Conservation (phyloP, 2,113 vertebrate species). For the Cololabis saira region DNA sequence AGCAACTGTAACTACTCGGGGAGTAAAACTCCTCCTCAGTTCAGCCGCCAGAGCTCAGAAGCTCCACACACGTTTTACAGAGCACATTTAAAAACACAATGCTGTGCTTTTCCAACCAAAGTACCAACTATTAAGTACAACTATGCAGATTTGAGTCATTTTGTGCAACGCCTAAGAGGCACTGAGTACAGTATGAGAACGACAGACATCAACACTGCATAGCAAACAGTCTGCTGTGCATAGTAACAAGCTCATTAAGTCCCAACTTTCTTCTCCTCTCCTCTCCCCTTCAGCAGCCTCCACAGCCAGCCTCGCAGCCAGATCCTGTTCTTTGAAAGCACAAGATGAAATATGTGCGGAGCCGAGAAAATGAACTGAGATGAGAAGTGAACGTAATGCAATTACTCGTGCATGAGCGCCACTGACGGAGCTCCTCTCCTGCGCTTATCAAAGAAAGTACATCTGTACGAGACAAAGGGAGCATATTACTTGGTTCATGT, state of each 20-base stretch:
- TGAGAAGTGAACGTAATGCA: constrained; percentile 34
- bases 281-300: constrained; percentile 36
- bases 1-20: background rate
- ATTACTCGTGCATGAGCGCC: constrained; percentile 43
- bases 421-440: constrained; percentile 24
- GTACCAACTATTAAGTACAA: background rate
- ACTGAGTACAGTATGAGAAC: constrained; percentile 43
- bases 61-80: constrained; percentile 2
- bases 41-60: background rate
- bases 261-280: constrained; percentile 48
- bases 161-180: constrained; percentile 17
- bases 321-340: constrained; percentile 73
- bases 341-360: constrained; percentile 49
- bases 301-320: constrained; percentile 46
- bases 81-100: constrained; percentile 12
- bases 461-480: constrained; percentile 26
- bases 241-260: constrained; percentile 66
- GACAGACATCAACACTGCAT: constrained; percentile 56
- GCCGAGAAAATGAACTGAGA: constrained; percentile 22
- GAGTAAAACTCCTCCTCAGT: background rate
- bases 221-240: constrained; percentile 59
- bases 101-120: background rate
- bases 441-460: constrained; percentile 47
- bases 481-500: background rate
- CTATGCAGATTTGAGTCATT: constrained; percentile 48